phyloP scores from a whole-genome alignment of 2,888 invertebrate genomes.

The Pseudolycoriella hygida region DNA sequence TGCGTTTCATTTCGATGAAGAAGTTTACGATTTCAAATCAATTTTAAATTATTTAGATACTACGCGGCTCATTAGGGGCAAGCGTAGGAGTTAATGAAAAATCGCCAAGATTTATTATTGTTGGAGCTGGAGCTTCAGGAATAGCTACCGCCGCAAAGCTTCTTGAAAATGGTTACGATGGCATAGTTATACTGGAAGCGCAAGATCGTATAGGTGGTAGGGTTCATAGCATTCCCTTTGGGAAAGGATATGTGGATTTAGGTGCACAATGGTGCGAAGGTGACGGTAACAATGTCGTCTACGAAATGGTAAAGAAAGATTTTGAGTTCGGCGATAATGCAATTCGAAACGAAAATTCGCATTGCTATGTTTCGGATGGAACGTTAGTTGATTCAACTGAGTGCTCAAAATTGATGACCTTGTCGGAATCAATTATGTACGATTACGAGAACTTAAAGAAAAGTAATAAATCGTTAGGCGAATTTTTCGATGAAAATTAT shows the following conservation, averaged over 20 bases:
- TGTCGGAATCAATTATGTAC: conserved; percentile 25
- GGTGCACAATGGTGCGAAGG: conserved; percentile 66
- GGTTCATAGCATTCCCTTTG: conserved; percentile 34
- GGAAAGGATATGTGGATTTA: conserved; percentile 42
- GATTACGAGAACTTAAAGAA: conserved; percentile 19
- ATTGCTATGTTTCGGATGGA: conserved; percentile 23
- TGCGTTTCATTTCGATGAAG: too few relatives aligned
- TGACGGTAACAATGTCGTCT: conserved; percentile 42
- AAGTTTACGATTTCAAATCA: too few relatives aligned
- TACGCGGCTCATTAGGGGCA: too few relatives aligned
- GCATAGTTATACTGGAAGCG: conserved; percentile 41
- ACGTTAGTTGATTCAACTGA: conserved; percentile 23
- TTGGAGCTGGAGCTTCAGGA: conserved; percentile 27
- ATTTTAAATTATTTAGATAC: too few relatives aligned
- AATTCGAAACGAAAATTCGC: conserved; percentile 18
- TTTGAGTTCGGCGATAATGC: conserved; percentile 18
- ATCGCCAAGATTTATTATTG: too few relatives aligned
- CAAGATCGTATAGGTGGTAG: conserved; percentile 46
- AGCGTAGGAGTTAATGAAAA: too few relatives aligned
- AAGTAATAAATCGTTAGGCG: conserved; percentile 22
- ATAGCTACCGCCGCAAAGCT: conserved; percentile 27
- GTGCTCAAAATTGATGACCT: conserved; percentile 20
- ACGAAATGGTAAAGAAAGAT: conserved; percentile 30
- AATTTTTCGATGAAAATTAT: conserved; percentile 19
- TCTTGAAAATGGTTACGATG: conserved; percentile 23